A percentile compares a stretch with the other conserved stretches of the same genome.
phyloP scores from a whole-genome alignment of 2,113 vertebrate genomes.

The Ctenomys sociabilis region DNA sequence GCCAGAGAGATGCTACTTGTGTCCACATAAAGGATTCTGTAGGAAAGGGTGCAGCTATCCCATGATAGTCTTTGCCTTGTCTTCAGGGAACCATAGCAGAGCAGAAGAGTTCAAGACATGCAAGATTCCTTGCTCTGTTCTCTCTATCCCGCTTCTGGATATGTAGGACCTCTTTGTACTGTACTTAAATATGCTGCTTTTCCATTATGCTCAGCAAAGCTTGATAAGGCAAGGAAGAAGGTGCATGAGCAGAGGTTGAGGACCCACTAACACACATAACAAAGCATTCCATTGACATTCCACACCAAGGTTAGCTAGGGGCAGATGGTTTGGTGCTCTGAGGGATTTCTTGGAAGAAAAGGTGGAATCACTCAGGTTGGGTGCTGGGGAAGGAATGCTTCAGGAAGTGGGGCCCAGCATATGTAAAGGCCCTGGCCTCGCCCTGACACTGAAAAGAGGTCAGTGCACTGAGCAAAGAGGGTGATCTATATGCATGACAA shows the following conservation, averaged over 20 bases:
- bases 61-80: not conserved
- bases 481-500: not conserved
- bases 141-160: no score
- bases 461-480: no score
- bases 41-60: not conserved
- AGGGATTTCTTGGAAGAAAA: conserved; percentile 38
- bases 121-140: not conserved
- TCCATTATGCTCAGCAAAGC: not conserved
- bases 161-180: not conserved
- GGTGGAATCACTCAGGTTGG: not conserved
- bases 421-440: not conserved
- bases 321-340: not conserved
- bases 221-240: not conserved
- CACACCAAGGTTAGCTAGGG: not conserved
- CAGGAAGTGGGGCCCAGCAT: not conserved
- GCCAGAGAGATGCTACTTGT: not conserved
- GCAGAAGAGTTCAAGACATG: not conserved
- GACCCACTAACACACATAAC: not conserved
- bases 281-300: not conserved
- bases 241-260: not conserved
- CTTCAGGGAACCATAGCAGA: not conserved
- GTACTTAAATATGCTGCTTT: not conserved
- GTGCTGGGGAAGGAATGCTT: not conserved
- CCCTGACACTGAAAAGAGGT: not conserved
- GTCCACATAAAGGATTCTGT: not conserved